Base-by-base conservation (phyloP, 2,888 invertebrate genomes). In the Paralinhomoeus sp. region DNA sequence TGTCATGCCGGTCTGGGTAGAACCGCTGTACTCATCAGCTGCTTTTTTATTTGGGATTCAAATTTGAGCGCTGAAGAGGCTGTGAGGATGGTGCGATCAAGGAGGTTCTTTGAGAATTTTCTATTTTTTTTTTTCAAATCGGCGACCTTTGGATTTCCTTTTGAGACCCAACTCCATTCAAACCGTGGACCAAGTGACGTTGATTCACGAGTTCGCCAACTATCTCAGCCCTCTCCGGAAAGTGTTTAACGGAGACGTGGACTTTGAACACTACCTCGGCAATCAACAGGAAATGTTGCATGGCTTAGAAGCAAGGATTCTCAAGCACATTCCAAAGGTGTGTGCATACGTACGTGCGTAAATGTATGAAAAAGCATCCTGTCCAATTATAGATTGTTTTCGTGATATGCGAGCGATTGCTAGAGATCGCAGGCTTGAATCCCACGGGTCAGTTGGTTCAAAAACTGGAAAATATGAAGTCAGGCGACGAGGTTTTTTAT, bases 11-110 rank as follows among this genome's bases (percentile, higher is more conserved):
- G 70, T 13, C 60, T 37, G 17, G 82, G 81, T 3, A 67, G 84
- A 49, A 84, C 83, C 0, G 83, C 84, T 0, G 80, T 83, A 33
- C 67, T 84, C 27, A 80, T 84, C 50, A 79, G 82, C 1, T 81
- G 80, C 61, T 83, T 78, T 66, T 69, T 84, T 44, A 76, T 84
- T 22, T 83, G 77, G 65, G 75, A 76, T 13, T 68, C 79, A 53
- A 70, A 80, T 48, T 73, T 80, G 42, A 67, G 73, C 3, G 78
- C 80, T 7, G 75, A 76, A 58, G 78, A 80, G 51, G 81, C 81
- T 3, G 79, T 83, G 47, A 72, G 76, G 33, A 75, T 77, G 52
- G 78, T 82, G 34, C 68, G 82, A 49, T 71, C 74, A 57, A 76
- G 76, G 64, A 67, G 68, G 68, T n/a, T n/a, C n/a, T n/a, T n/a